Evolutionary conservation across 2,888 invertebrate genomes (phyloP).

Genomic region (Sisyra nigra): DNA sequence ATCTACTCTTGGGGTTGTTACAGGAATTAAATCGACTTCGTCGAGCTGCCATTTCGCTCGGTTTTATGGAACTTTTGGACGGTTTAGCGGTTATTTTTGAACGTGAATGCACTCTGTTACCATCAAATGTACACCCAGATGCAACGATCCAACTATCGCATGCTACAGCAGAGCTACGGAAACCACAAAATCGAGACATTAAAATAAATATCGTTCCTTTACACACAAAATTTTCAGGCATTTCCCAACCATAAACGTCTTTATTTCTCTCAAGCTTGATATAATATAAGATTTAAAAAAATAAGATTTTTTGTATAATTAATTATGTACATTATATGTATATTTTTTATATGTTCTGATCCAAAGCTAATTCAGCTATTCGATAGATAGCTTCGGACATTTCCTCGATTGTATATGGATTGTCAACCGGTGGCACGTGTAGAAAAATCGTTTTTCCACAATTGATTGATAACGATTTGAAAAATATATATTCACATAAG

Average conservation of each 20-base stretch:
- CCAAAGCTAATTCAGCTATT: conserved; percentile 20
- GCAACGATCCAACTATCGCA: conserved; percentile 81
- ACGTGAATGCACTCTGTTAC: conserved; percentile 68
- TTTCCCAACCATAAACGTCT: no score
- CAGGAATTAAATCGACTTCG: conserved; percentile 87
- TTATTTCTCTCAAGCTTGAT: not conserved
- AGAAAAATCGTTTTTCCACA: conserved; percentile 48
- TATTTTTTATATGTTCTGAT: not conserved
- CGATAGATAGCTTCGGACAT: conserved; percentile 37
- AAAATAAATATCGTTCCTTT: conserved; percentile 25
- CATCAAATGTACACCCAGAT: conserved; percentile 65
- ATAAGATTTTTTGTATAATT: not conserved
- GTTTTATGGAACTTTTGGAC: conserved; percentile 76
- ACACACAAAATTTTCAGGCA: conserved; percentile 22
- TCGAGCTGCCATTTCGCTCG: conserved; percentile 78
- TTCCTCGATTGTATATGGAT: conserved; percentile 39
- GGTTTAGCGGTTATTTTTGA: conserved; percentile 77
- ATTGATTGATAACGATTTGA: conserved; percentile 52
- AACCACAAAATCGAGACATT: conserved; percentile 39
- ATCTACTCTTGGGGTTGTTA: conserved; percentile 17
- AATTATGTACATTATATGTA: not conserved
- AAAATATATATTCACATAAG: conserved; percentile 71
- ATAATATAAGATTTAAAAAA: not conserved
- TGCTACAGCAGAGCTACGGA: conserved; percentile 66
- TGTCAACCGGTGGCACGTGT: conserved; percentile 55